Conservation (phyloP, 2,113 vertebrate genomes). For the Eira barbara region DNA sequence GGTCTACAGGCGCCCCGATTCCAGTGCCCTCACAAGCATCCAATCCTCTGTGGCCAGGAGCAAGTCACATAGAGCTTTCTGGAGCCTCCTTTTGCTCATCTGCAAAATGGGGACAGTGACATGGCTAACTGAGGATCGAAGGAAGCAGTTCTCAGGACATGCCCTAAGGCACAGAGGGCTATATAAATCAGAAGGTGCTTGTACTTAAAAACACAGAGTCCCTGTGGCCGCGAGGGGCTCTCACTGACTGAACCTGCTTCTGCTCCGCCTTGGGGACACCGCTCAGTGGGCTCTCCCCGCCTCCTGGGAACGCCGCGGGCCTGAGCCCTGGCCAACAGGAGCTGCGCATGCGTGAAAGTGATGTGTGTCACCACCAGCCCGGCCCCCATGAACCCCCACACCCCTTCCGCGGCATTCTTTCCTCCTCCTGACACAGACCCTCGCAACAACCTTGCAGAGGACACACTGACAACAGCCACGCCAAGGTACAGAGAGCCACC, state of each 20-base stretch:
- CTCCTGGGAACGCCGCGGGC: too few relatives aligned
- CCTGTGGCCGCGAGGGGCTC: background rate
- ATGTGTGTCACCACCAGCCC: accelerated
- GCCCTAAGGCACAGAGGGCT: background rate
- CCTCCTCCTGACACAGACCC: too few relatives aligned
- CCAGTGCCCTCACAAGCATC: background rate
- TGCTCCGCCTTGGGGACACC: too few relatives aligned
- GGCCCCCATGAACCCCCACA: accelerated
- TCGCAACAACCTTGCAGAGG: too few relatives aligned
- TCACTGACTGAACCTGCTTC: background rate
- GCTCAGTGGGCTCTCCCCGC: too few relatives aligned
- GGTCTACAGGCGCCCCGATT: accelerated
- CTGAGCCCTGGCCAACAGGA: accelerated
- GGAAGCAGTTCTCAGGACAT: background rate
- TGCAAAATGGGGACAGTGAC: background rate
- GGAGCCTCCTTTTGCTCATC: background rate
- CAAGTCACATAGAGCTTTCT: too few relatives aligned
- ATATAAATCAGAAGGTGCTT: background rate
- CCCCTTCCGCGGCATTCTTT: background rate
- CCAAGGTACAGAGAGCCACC: background rate
- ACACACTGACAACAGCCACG: accelerated
- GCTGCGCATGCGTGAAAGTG: accelerated
- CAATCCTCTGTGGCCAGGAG: background rate
- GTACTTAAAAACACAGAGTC: background rate
- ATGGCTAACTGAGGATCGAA: background rate